Evolutionary conservation across 2,888 invertebrate species (phyloP), one percentile per base, ranked within the genome.

Genomic region (Andrena trimmerana): DNA sequence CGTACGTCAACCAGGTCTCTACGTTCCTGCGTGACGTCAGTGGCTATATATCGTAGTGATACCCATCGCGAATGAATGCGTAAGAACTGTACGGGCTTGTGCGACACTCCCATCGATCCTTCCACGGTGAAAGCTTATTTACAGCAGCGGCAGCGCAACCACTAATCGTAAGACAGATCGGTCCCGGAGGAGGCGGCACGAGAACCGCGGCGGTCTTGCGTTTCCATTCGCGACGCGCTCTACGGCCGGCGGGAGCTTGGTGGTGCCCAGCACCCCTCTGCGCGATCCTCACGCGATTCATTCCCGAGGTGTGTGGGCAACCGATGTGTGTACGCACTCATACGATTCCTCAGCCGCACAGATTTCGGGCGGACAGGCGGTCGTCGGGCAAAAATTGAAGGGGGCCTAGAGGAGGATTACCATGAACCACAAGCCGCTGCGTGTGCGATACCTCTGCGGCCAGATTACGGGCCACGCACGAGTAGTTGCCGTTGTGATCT

Each of bases 401-500:
- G 91, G 92, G 93, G 91, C 92, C 93, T 92, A 92, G 94, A 93
- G 94, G 93, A 93, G 94, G 94, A 95, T 96, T 97, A 97, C 97
- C 97, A 95, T 97, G 97, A 94, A 97, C 97, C 95, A 96, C 95
- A 93, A 97, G 95, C 90, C 96, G 96, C 94, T 97, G 96, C 85
- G 96, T 96, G 94, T 96, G 96, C 90, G 96, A 96, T 94, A 96
- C 96, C 94, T 96, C 96, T 88, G 97, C 97, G 81, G 96, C 97
- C 90, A 96, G 95, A 94, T 97, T 97, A 91, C 96, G 95, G 89
- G 96, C 97, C 91, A 96, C 96, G 94, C 97, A 97, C 84, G 96
- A 96, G 94, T 97, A 97, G 94, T 97, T 97, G 94, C 97, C 97
- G 89, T 96, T 97, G 94, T 97, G 97, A 94, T 96, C 96, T 92